Evolutionary conservation across 2,888 invertebrate genomes (phyloP).

Genomic region (Erebia aethiops): DNA sequence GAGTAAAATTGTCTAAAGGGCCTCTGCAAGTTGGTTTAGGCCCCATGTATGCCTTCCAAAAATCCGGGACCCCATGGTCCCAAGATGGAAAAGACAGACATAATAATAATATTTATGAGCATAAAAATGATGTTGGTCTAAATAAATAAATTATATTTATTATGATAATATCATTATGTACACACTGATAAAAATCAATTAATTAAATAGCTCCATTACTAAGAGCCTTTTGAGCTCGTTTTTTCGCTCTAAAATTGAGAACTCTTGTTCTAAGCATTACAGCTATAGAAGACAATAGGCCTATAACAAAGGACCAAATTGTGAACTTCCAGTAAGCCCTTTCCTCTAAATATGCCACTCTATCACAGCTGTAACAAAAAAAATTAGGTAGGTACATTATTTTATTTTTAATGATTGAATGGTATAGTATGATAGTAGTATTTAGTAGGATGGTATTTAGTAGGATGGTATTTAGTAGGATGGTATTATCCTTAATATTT

Average conservation of each 20-base stretch:
- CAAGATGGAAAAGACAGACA: too few relatives aligned
- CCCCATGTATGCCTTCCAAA: too few relatives aligned
- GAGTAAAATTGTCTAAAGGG: too few relatives aligned
- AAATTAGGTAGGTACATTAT: conserved; percentile 1
- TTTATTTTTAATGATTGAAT: too few relatives aligned
- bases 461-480: too few relatives aligned
- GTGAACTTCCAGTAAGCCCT: conserved; percentile 93
- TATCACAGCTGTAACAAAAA: conserved; percentile 88
- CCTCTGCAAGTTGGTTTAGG: too few relatives aligned
- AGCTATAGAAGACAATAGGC: conserved; percentile 85
- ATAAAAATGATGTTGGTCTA: not conserved
- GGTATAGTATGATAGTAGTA: too few relatives aligned
- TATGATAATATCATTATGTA: not conserved
- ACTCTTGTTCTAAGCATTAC: conserved; percentile 86
- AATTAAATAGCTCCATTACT: conserved; percentile 83
- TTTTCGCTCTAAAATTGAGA: conserved; percentile 86
- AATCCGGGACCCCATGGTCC: too few relatives aligned
- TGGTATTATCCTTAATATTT: too few relatives aligned
- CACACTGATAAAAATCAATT: not conserved
- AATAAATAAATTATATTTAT: conserved; percentile 13
- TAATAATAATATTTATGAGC: too few relatives aligned
- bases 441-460: too few relatives aligned
- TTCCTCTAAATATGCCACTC: conserved; percentile 92
- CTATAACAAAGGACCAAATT: conserved; percentile 85
- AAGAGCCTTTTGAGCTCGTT: conserved; percentile 87